A percentile compares a stretch with the other conserved stretches of the same genome.
Conservation (phyloP, 2,888 invertebrate genomes). For the Corythucha ciliata region DNA sequence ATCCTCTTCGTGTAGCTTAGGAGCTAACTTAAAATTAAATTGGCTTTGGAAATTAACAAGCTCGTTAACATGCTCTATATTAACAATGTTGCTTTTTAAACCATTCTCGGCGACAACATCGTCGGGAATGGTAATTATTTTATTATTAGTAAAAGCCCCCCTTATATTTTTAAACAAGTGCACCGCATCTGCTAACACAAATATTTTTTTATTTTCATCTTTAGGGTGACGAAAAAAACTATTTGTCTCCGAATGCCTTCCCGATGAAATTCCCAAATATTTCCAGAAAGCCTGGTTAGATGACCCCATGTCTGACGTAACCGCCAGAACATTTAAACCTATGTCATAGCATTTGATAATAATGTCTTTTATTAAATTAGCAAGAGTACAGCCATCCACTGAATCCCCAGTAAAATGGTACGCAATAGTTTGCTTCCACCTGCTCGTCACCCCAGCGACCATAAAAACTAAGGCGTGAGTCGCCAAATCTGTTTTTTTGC, state of each 20-base stretch:
- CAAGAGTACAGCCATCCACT: conserved; percentile 31
- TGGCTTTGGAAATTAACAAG: too few species aligned
- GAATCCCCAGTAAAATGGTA: conserved; percentile 36
- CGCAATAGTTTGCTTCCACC: conserved; percentile 37
- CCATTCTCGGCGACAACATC: too few species aligned
- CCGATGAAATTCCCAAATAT: conserved; percentile 25
- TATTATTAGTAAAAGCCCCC: too few species aligned
- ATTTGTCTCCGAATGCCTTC: conserved; percentile 10
- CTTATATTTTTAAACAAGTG: conserved; percentile 34
- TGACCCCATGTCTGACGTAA: conserved; percentile 36
- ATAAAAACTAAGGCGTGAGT: conserved; percentile 37
- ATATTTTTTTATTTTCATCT: conserved; percentile 26
- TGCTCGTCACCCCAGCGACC: conserved; percentile 33
- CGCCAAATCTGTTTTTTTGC: conserved; percentile 27
- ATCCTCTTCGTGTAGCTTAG: too few species aligned
- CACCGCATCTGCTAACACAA: conserved; percentile 30
- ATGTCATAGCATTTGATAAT: conserved; percentile 28
- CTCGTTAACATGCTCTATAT: too few species aligned
- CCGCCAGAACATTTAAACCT: conserved; percentile 32
- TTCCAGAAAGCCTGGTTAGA: conserved; percentile 35
- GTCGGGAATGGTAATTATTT: too few species aligned
- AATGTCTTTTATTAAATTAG: conserved; percentile 31
- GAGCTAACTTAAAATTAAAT: too few species aligned
- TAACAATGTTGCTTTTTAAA: too few species aligned
- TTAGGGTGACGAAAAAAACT: conserved; percentile 29